These are phyloP conservation scores for Drosophila watanabei DNA, from an alignment of 1,140 invertebrate genomes.

Conservation along the genomic window DNA sequence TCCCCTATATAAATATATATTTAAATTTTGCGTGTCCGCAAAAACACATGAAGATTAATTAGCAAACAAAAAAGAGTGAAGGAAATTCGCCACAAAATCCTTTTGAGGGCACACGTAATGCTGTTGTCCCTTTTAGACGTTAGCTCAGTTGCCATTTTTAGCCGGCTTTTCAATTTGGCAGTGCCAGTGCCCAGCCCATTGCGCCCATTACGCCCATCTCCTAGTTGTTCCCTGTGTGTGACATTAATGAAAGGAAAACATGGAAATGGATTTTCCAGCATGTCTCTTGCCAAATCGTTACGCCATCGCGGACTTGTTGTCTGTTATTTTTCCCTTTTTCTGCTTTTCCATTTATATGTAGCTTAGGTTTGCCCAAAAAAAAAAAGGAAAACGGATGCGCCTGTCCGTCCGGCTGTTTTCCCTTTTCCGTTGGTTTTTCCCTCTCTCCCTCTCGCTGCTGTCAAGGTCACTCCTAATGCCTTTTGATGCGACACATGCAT, in stretches of 20 bases:
- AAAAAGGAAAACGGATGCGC: constrained; percentile 33
- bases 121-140: constrained; percentile 7
- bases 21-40: constrained; percentile 32
- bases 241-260: constrained; percentile 68
- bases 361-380: constrained; percentile 8
- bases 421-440: constrained; percentile 1
- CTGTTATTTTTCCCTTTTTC: constrained; percentile 11
- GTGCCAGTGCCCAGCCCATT: constrained; percentile 31
- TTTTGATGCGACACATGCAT: constrained; percentile 52
- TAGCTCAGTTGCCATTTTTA: constrained; percentile 41
- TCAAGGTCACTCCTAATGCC: constrained; percentile 60
- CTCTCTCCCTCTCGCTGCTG: constrained; percentile 23
- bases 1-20: background rate
- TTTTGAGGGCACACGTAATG: constrained; percentile 45
- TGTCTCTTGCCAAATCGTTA: constrained; percentile 51
- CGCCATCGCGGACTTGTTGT: constrained; percentile 55
- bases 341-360: constrained; percentile 19
- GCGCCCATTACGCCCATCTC: background rate
- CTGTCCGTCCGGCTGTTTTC: constrained; percentile 20
- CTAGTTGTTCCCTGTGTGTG: constrained; percentile 24
- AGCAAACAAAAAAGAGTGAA: background rate
- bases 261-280: constrained; percentile 57
- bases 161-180: constrained; percentile 41
- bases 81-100: constrained; percentile 30
- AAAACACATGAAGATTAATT: constrained; percentile 37